Conservation (phyloP, 2,113 vertebrate genomes). For the Toxotes jaculatrix region DNA sequence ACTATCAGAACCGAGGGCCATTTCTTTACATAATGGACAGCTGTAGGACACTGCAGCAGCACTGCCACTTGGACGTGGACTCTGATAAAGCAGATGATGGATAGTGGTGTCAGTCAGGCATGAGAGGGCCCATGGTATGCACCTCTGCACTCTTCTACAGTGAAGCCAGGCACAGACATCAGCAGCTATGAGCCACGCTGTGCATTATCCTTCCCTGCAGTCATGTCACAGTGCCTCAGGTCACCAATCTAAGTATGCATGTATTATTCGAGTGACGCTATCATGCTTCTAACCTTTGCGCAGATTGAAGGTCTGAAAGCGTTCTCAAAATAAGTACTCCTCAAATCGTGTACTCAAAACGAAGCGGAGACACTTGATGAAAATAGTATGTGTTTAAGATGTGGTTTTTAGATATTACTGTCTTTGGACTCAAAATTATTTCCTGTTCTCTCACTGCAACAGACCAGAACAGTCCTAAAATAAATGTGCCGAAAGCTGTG, state of each 20-base stretch:
- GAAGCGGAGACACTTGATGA: background rate
- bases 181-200: background rate
- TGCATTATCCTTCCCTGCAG: background rate
- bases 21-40: slow-evolving; percentile 67
- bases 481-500: slow-evolving; percentile 19
- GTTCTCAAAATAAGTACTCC: background rate
- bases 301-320: background rate
- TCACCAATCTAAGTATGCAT: background rate
- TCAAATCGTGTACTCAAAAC: background rate
- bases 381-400: background rate
- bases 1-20: slow-evolving; percentile 30
- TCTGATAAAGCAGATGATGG: slow-evolving; percentile 68
- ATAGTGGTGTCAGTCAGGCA: slow-evolving; percentile 64
- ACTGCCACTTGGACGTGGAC: slow-evolving; percentile 53
- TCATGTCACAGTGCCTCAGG: background rate
- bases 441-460: background rate
- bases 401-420: background rate
- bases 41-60: slow-evolving; percentile 54
- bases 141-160: slow-evolving; percentile 26
- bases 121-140: slow-evolving; percentile 45
- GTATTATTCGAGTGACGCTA: background rate
- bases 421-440: background rate
- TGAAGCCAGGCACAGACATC: slow-evolving; percentile 23
- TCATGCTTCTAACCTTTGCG: no score
- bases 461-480: slow-evolving; percentile 18